Percentiles rank a stretch among this genome's conserved stretches.
These are phyloP conservation scores for Coracias cyanogaster DNA, from an alignment of 2,797 vertebrate species.

Conservation along the genomic window DNA sequence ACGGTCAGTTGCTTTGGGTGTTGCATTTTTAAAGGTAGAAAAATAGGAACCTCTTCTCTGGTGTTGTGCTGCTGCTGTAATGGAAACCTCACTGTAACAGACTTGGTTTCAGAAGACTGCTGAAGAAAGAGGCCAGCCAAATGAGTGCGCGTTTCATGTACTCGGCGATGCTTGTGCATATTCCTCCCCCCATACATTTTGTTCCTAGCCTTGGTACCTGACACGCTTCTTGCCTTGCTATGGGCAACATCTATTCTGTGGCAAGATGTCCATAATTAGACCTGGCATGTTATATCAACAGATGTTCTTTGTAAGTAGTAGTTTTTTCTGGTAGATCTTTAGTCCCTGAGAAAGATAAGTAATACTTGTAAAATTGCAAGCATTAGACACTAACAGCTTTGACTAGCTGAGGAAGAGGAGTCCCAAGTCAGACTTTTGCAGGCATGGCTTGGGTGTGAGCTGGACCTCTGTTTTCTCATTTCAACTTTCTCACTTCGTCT, in stretches of 20 bases:
- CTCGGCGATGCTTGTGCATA: neutral
- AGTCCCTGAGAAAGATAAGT: neutral
- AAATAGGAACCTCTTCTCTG: neutral
- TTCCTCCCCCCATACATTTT: neutral
- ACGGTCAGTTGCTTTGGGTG: neutral
- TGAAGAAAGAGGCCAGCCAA: neutral
- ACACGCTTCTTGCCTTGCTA: neutral
- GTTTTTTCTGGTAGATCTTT: neutral
- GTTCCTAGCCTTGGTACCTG: neutral
- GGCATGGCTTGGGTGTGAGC: neutral
- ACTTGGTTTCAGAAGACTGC: neutral
- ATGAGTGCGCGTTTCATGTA: fast-evolving
- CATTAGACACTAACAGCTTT: neutral
- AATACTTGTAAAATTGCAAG: neutral
- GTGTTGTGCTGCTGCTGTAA: neutral
- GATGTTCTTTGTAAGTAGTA: neutral
- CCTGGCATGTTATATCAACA: neutral
- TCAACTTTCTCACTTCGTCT: neutral
- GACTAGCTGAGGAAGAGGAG: neutral
- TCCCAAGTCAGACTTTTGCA: neutral
- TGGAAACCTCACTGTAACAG: neutral
- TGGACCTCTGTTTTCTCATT: neutral
- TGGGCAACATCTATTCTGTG: neutral
- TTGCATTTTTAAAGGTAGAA: neutral
- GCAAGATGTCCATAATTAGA: neutral